Evolutionary conservation across 2,113 vertebrate genomes (phyloP).

Genomic region (Psittacula cyanocephala): DNA sequence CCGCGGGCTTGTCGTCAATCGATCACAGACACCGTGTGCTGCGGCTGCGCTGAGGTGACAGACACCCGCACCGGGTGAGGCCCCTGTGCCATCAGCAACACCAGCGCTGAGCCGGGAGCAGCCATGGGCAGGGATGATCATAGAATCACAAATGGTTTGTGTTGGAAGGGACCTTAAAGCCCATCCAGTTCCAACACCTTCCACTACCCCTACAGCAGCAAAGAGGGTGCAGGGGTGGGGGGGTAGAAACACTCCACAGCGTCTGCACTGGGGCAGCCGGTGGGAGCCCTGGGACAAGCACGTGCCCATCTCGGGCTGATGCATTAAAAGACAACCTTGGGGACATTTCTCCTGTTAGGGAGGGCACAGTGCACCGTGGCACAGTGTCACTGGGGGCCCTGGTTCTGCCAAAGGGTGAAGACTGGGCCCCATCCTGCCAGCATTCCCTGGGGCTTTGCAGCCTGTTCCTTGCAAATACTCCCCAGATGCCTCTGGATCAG

Average conservation of each 20-base stretch:
- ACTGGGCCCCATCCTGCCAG: background rate
- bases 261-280: background rate
- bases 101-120: background rate
- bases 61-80: rapidly evolving
- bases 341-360: background rate
- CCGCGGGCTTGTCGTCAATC: rapidly evolving
- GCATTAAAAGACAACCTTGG: too few species aligned
- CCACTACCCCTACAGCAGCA: background rate
- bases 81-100: rapidly evolving
- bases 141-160: background rate
- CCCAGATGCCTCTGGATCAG: background rate
- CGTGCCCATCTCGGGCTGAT: rapidly evolving
- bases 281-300: background rate
- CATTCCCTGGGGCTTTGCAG: background rate
- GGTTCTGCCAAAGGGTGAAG: background rate
- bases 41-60: background rate
- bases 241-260: too few species aligned
- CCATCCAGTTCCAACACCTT: background rate
- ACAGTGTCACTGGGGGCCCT: rapidly evolving
- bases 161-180: background rate
- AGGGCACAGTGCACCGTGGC: background rate
- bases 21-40: rapidly evolving
- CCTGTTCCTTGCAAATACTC: background rate
- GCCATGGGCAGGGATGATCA: background rate
- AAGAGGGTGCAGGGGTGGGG: background rate